Base-by-base conservation (phyloP, 2,888 invertebrate species). In the Eupeodes luniger region DNA sequence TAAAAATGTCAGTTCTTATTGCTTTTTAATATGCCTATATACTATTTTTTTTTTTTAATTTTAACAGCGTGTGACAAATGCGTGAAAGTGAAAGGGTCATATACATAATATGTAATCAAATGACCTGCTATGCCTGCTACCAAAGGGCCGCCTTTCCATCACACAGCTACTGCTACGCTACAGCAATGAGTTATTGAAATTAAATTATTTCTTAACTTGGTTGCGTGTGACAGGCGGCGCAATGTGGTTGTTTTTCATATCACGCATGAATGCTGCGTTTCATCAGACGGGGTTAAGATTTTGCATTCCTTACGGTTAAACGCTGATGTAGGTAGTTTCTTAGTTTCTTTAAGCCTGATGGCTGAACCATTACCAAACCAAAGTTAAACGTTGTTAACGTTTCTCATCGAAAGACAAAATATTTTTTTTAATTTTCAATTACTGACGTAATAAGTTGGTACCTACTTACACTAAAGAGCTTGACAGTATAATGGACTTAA, bases 311-410 rank as follows among this genome's bases (percentile, higher is more conserved):
- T 62, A 36, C 53, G 27, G 19, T 47, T 64, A 47, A 44, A 66
- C 49, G 47, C 49, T 40, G 55, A 12, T 11, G 62, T 16, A 44
- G 40, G 62, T 44, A 40, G n/a, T 62, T 69, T 19, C 5, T 67
- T 9, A 27, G 10, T n/a, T 62, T 61, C 51, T 36, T n/a, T 77
- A 19, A 36, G 14, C 62, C 64, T 64, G 44, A 27, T 47, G 61
- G 49, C 61, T 67, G 57, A 85, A 69, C 62, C 72, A 78, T 74
- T 67, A 74, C 82, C 40, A 62, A 44, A 74, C 55, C 57, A 57
- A 70, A 70, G 67, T 79, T 83, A 83, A 83, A 70, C 64, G 83
- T 66, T 76, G 76, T 76, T 80, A 87, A 87, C n/a, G n/a, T 87
- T 70, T 76, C 70, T 80, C 86, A 87, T 82, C 61, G 36, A 64